Evolutionary conservation across 2,888 invertebrate genomes (phyloP).

Genomic region (Abrostola tripartita): DNA sequence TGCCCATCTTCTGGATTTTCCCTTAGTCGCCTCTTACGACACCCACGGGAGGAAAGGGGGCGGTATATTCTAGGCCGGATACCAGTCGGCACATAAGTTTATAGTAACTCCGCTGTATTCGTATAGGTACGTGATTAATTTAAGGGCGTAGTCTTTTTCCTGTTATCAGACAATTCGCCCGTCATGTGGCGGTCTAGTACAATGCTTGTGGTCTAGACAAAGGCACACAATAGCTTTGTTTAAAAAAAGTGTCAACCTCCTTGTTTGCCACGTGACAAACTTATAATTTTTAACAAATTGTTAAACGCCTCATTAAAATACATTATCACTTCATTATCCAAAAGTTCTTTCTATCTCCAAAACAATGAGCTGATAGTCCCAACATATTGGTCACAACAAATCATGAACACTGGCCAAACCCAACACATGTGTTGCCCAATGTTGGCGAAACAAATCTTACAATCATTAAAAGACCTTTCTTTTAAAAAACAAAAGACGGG

Average conservation of each 20-base stretch:
- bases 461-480: constrained; percentile 48
- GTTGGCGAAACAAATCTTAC: constrained; percentile 36
- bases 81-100: too few species aligned
- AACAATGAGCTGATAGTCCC: constrained; percentile 30
- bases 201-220: neutral
- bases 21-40: too few species aligned
- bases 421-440: constrained; percentile 35
- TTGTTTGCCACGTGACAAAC: neutral
- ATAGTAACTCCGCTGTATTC: too few species aligned
- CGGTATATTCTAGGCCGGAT: too few species aligned
- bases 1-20: too few species aligned
- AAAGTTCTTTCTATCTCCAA: neutral
- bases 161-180: neutral
- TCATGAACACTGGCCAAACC: constrained; percentile 22
- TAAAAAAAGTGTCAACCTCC: neutral
- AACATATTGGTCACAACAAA: constrained; percentile 30
- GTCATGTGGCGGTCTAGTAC: too few species aligned
- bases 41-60: too few species aligned
- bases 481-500: constrained; percentile 34
- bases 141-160: neutral
- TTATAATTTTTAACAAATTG: constrained; percentile 1
- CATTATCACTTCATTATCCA: constrained; percentile 12
- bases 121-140: too few species aligned
- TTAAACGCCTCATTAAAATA: constrained; percentile 8
- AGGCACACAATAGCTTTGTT: neutral